Percentiles rank a stretch among this genome's conserved stretches.
Evolutionary conservation across 2,888 invertebrate genomes (phyloP).

Genomic region (Acanthopleura granulata): DNA sequence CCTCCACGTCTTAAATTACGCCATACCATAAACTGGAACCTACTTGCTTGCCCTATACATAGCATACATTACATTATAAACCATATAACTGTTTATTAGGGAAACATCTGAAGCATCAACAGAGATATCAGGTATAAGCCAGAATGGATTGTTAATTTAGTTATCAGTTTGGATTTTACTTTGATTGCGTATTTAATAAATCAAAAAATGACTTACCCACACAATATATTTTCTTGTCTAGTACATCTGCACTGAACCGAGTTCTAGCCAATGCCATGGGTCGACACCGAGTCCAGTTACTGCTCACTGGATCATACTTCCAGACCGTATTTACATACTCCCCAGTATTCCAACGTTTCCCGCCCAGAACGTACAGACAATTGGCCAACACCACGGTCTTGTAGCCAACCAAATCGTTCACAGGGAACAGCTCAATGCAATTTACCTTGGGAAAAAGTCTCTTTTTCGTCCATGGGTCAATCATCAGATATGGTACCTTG

Average conservation of each 20-base stretch:
- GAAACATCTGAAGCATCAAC: too few species aligned
- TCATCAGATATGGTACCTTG: conserved; percentile 53
- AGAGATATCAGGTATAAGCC: too few species aligned
- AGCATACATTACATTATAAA: too few species aligned
- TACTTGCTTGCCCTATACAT: too few species aligned
- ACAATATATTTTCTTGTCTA: conserved; percentile 55
- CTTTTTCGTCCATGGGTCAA: conserved; percentile 46
- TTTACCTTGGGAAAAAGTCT: conserved; percentile 52
- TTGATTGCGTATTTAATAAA: background rate
- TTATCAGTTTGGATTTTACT: background rate
- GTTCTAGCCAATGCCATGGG: conserved; percentile 43
- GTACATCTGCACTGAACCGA: conserved; percentile 49
- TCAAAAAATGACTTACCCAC: conserved; percentile 39
- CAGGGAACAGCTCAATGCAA: conserved; percentile 39
- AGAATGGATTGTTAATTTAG: too few species aligned
- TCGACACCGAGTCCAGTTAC: conserved; percentile 43
- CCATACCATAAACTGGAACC: too few species aligned
- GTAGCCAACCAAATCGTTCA: conserved; percentile 52
- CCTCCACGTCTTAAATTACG: too few species aligned
- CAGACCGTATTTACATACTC: conserved; percentile 38
- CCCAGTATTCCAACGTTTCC: conserved; percentile 53
- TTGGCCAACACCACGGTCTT: conserved; percentile 47
- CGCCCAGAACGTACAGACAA: conserved; percentile 53
- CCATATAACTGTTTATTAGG: too few species aligned
- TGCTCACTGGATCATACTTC: conserved; percentile 51